Evolutionary conservation across 2,888 invertebrate species (phyloP).

Genomic region (Latrodectus elegans): DNA sequence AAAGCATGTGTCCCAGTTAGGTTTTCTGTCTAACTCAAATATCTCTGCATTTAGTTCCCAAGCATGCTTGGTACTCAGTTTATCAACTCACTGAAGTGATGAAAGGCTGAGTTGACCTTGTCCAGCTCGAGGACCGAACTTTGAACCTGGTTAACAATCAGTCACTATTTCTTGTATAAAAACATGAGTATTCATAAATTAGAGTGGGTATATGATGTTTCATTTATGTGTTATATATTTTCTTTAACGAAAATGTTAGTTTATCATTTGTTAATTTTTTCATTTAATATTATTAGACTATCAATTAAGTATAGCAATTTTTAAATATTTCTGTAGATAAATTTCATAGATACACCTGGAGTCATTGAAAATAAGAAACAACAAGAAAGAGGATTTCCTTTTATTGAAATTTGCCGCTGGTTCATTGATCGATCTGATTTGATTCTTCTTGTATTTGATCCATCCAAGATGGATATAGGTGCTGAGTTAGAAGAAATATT

Average conservation of each 20-base stretch:
- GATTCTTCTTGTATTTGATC: conserved; percentile 74
- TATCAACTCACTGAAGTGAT: no score
- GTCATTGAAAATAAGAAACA: conserved; percentile 74
- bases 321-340: conserved; percentile 69
- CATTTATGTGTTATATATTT: background rate
- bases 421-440: conserved; percentile 73
- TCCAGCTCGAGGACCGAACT: no score
- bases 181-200: no score
- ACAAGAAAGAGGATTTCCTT: conserved; percentile 74
- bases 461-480: conserved; percentile 74
- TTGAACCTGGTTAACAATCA: no score
- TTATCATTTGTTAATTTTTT: background rate
- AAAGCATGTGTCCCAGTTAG: no score
- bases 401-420: conserved; percentile 73
- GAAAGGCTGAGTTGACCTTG: no score
- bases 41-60: no score
- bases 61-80: no score
- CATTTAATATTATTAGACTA: background rate
- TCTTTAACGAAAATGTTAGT: background rate
- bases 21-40: no score
- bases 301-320: background rate
- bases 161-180: no score
- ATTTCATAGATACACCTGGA: conserved; percentile 74
- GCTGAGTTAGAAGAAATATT: conserved; percentile 73
- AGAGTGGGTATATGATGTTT: no score